phyloP scores from a whole-genome alignment of 2,113 vertebrate genomes.

The Guaruba guarouba region DNA sequence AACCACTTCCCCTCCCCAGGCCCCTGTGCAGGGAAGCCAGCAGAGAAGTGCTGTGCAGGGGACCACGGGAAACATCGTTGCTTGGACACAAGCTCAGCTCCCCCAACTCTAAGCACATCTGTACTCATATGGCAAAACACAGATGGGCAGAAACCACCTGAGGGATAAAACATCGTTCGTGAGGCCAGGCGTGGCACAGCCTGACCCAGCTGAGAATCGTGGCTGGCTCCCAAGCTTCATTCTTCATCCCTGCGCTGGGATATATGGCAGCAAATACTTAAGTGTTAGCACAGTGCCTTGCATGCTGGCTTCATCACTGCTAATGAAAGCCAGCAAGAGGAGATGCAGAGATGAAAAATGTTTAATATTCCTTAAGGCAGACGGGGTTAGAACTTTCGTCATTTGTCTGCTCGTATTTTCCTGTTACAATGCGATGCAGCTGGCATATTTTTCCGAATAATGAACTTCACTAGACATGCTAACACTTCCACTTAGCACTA shows the following conservation, averaged over 20 bases:
- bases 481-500: constrained; percentile 17
- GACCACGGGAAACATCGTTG: accelerated
- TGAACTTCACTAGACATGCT: constrained; percentile 40
- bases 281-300: not conserved
- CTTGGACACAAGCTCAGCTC: not conserved
- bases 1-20: not conserved
- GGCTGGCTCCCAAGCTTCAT: not conserved
- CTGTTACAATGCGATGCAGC: constrained; percentile 27
- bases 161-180: not conserved
- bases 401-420: constrained; percentile 57
- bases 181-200: not conserved
- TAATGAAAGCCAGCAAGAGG: not conserved
- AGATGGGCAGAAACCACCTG: not conserved
- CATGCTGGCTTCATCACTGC: not conserved
- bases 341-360: not conserved
- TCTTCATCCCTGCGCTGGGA: not conserved
- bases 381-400: constrained; percentile 20
- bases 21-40: not conserved
- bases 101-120: not conserved
- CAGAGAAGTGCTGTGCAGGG: not conserved
- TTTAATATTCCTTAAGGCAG: constrained; percentile 30
- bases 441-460: constrained; percentile 43
- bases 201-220: not conserved
- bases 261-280: not conserved
- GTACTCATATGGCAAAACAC: accelerated